These are phyloP conservation scores for Zeus faber DNA, from an alignment of 2,113 vertebrate species.

Conservation along the genomic window DNA sequence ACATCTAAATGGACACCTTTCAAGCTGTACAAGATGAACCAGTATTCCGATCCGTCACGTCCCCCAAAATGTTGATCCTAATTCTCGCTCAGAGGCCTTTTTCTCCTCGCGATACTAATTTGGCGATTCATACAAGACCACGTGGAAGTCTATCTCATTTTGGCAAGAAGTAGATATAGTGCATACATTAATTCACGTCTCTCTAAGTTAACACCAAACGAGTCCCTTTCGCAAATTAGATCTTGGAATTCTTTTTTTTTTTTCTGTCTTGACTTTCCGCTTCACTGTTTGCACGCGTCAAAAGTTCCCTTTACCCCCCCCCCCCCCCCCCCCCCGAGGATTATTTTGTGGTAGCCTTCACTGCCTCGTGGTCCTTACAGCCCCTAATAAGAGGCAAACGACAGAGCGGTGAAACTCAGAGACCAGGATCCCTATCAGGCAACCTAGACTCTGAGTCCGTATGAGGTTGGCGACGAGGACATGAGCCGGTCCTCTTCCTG, in stretches of 20 bases:
- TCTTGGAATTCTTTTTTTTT: conserved; percentile 58
- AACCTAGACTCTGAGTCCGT: conserved; percentile 47
- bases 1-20: conserved; percentile 20
- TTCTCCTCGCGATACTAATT: conserved; percentile 56
- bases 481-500: conserved; percentile 19
- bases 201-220: conserved; percentile 63
- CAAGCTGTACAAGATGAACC: conserved; percentile 43
- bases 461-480: conserved; percentile 25
- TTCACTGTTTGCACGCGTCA: conserved; percentile 54
- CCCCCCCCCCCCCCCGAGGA: conserved; percentile 11
- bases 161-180: conserved; percentile 82
- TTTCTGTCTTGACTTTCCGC: conserved; percentile 49
- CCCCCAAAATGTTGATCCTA: conserved; percentile 34
- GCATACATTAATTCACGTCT: conserved; percentile 70
- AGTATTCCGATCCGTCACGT: conserved; percentile 44
- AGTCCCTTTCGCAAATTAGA: conserved; percentile 58
- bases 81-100: conserved; percentile 46
- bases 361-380: conserved; percentile 55
- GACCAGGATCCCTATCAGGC: conserved; percentile 44
- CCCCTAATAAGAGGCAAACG: conserved; percentile 45
- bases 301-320: conserved; percentile 34
- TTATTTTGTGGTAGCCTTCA: conserved; percentile 58
- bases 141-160: conserved; percentile 80
- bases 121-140: conserved; percentile 79
- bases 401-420: conserved; percentile 38